Conservation (phyloP, 2,888 invertebrate species). For the Athetis lepigone region DNA sequence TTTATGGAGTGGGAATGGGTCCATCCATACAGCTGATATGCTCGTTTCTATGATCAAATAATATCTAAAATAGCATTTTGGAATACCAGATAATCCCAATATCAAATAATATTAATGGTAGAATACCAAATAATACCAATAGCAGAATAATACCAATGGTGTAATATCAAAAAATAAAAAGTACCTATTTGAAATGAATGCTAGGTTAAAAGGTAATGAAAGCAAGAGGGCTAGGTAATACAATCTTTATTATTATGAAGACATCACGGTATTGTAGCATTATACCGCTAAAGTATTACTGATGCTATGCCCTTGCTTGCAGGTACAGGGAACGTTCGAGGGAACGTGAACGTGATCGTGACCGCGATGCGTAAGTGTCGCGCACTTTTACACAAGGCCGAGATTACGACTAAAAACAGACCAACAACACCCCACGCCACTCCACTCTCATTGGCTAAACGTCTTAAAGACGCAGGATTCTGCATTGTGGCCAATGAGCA, state of each 20-base stretch:
- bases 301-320: constrained; percentile 76
- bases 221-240: constrained; percentile 35
- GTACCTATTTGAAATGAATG: background rate
- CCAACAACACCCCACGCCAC: too few relatives aligned
- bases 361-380: constrained; percentile 91
- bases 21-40: too few relatives aligned
- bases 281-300: constrained; percentile 51
- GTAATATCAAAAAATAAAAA: background rate
- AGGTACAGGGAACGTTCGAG: constrained; percentile 94
- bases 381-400: constrained; percentile 50
- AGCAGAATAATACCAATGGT: too few relatives aligned
- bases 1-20: too few relatives aligned
- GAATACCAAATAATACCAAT: background rate
- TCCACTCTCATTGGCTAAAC: too few relatives aligned
- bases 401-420: too few relatives aligned
- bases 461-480: too few relatives aligned
- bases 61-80: too few relatives aligned
- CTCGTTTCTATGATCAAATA: too few relatives aligned
- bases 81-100: too few relatives aligned
- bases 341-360: constrained; percentile 92
- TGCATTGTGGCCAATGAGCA: too few relatives aligned
- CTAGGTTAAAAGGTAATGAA: background rate
- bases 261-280: constrained; percentile 14
- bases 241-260: constrained; percentile 1
- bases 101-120: too few relatives aligned